Base-by-base conservation (phyloP, 2,797 vertebrate genomes). In the Microctenopoma steveboyesi region DNA sequence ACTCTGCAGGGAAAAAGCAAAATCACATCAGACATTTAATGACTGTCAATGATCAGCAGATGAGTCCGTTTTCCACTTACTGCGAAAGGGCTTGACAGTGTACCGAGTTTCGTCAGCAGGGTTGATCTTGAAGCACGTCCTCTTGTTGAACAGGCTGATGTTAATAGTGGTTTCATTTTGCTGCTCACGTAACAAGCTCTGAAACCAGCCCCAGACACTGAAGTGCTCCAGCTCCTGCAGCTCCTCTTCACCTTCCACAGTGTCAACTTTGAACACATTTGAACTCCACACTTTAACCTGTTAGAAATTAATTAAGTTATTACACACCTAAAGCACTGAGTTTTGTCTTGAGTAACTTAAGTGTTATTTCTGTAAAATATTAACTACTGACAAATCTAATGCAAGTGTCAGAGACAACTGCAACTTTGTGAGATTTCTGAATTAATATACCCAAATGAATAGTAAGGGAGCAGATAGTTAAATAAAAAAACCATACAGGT, bases 81-180 rank as follows among this genome's bases (percentile, higher is more conserved):
- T 94, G 39, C 95, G 93, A 48, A 87, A 67, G 15, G 95, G 64
- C 39, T 86, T 28, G 1, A 98, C 67, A 0, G 69, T 92, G 88
- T 97, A 98, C 0, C 0, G 1, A 14, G 94, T 4, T 0, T 56
- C 4, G 45, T 94, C 94, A 40, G 86, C 69, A 40, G 95, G 93
- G n/a, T 97, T 94, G 0, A 99, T 93, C 75, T 93, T 95, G 79
- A 99, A 95, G 88, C 97, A 99, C 4, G 93, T 96, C 89, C 96
- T 95, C 64, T 89, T 91, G 87, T 90, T 95, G 86, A 96, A 97
- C 8, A 98, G 90, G 68, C 87, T 89, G 81, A 99, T 84, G 2
- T 92, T 93, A 37, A 99, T 91, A 45, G 91, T 93, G 58, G 96
- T 97, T 78, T 98, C 95, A 30, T 99, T 99, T 63, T 95, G 91